A percentile compares a stretch with the other conserved stretches of the same genome.
Conservation (phyloP, 2,888 invertebrate species). For the Agonopterix arenella region DNA sequence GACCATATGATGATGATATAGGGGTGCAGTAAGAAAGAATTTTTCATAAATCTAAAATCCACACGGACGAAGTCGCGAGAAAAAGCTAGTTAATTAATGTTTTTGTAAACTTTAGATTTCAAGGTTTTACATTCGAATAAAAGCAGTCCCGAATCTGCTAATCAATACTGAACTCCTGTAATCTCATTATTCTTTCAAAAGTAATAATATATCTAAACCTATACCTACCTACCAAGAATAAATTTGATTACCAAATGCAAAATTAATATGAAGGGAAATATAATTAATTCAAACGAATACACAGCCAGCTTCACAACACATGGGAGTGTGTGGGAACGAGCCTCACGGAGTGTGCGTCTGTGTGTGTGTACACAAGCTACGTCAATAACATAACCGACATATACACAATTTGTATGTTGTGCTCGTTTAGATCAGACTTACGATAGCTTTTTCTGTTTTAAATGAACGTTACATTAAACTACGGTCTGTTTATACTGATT, state of each 20-base stretch:
- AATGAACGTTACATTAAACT: neutral
- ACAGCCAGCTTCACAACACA: slow-evolving; percentile 6
- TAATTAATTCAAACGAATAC: slow-evolving; percentile 42
- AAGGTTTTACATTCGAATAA: no score
- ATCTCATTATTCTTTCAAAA: no score
- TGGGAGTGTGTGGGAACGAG: slow-evolving; percentile 32
- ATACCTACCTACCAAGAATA: no score
- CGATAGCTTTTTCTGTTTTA: slow-evolving; percentile 45
- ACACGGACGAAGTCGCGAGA: no score
- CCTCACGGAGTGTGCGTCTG: slow-evolving; percentile 23
- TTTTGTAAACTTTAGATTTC: no score
- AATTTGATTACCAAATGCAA: slow-evolving; percentile 1
- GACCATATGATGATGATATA: no score
- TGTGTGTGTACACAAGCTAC: slow-evolving; percentile 48
- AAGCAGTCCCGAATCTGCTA: no score
- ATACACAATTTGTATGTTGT: slow-evolving; percentile 35
- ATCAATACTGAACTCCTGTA: no score
- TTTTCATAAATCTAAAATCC: no score
- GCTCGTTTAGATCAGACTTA: slow-evolving; percentile 54
- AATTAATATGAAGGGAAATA: slow-evolving; percentile 30
- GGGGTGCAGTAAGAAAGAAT: no score
- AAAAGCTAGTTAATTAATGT: no score
- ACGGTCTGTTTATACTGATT: neutral
- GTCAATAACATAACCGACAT: slow-evolving; percentile 46
- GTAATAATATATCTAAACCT: no score